These are phyloP conservation scores for Seriola rivoliana DNA, from an alignment of 2,113 vertebrate genomes.

Conservation along the genomic window DNA sequence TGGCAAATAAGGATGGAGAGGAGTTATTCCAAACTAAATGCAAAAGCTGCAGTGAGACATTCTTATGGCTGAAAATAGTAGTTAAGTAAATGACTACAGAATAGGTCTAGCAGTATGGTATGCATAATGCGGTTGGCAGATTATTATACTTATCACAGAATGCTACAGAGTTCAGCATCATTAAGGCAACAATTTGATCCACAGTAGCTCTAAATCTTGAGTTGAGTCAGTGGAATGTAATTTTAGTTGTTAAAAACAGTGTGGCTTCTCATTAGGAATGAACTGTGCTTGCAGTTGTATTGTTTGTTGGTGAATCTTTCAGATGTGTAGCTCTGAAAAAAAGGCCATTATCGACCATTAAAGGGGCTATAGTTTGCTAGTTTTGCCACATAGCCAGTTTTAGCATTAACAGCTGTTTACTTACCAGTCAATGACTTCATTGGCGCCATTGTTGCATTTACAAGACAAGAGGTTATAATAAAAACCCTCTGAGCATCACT, in stretches of 20 bases:
- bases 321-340: not conserved
- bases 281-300: not conserved
- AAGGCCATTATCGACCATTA: not conserved
- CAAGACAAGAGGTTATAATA: too few relatives aligned
- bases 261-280: not conserved
- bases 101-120: not conserved
- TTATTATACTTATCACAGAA: not conserved
- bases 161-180: not conserved
- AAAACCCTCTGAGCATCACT: too few relatives aligned
- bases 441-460: too few relatives aligned
- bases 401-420: too few relatives aligned
- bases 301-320: not conserved
- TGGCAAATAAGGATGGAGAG: constrained; percentile 2
- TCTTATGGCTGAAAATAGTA: not conserved
- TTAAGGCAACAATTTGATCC: constrained; percentile 5
- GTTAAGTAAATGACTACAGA: not conserved
- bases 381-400: too few relatives aligned
- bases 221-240: not conserved
- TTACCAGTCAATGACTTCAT: too few relatives aligned
- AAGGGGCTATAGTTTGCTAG: not conserved
- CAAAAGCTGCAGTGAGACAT: not conserved
- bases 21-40: not conserved
- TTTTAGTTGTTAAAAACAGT: constrained; percentile 14
- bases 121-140: constrained; percentile 1
- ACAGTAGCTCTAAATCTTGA: not conserved